Percentiles rank a stretch among this genome's conserved stretches.
Evolutionary conservation across 2,888 invertebrate species (phyloP).

Genomic region (Octodonta nipae): DNA sequence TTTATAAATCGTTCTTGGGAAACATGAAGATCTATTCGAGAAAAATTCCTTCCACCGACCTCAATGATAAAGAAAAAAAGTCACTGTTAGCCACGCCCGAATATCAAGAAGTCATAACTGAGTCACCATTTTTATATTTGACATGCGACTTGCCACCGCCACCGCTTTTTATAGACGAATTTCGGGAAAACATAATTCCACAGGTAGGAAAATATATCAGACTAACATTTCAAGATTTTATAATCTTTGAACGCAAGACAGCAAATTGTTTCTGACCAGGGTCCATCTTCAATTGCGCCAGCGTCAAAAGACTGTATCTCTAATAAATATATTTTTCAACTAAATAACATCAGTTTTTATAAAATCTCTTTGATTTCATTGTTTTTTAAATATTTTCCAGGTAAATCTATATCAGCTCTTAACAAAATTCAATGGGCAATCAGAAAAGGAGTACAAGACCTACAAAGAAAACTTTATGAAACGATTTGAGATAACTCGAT

Average conservation of each 20-base stretch:
- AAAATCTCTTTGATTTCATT: neutral
- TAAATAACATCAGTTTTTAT: neutral
- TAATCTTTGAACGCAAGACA: neutral
- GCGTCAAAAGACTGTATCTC: too few relatives aligned
- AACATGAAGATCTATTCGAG: constrained; percentile 81
- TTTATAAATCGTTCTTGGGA: constrained; percentile 88
- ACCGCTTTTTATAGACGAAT: constrained; percentile 93
- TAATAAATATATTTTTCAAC: too few relatives aligned
- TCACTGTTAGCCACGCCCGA: constrained; percentile 67
- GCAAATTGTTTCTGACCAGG: too few relatives aligned
- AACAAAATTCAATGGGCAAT: constrained; percentile 89
- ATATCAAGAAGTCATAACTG: constrained; percentile 74
- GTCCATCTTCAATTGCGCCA: too few relatives aligned
- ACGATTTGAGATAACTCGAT: constrained; percentile 82
- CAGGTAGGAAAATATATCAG: constrained; percentile 68
- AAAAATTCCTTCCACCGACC: constrained; percentile 85
- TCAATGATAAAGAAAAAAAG: constrained; percentile 77
- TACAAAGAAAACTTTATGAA: constrained; percentile 98
- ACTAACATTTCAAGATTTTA: neutral
- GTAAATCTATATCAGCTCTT: constrained; percentile 87
- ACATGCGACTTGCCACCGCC: constrained; percentile 96
- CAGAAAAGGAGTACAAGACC: constrained; percentile 96
- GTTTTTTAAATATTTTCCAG: constrained; percentile 35
- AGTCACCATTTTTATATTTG: constrained; percentile 88
- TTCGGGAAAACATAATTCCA: constrained; percentile 96